Percentiles rank a stretch among this genome's conserved stretches.
Evolutionary conservation across 1,140 invertebrate species (phyloP).

Genomic region (Pseudomyrmex flavicornis): DNA sequence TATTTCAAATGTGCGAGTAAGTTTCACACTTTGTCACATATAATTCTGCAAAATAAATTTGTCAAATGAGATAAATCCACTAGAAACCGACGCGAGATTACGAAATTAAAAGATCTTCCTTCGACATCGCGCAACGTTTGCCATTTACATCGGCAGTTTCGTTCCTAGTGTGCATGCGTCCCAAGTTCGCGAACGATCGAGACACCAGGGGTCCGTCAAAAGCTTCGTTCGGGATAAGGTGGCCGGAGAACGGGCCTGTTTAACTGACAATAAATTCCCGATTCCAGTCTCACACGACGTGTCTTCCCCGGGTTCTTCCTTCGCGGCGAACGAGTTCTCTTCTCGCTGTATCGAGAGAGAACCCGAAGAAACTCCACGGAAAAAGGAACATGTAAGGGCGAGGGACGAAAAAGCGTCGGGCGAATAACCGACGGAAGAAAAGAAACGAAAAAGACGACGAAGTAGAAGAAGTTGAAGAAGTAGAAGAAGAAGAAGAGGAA

Average conservation of each 20-base stretch:
- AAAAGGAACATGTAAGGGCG: slow-evolving; percentile 57
- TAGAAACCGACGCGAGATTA: background rate
- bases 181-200: slow-evolving; percentile 41
- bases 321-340: slow-evolving; percentile 69
- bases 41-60: background rate
- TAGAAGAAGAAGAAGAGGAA: slow-evolving; percentile 38
- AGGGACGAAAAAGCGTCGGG: slow-evolving; percentile 37
- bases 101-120: slow-evolving; percentile 29
- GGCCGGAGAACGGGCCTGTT: slow-evolving; percentile 67
- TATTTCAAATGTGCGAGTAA: background rate
- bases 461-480: slow-evolving; percentile 35
- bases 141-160: slow-evolving; percentile 51
- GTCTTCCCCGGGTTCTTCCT: slow-evolving; percentile 54
- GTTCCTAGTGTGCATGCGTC: slow-evolving; percentile 3
- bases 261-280: slow-evolving; percentile 78
- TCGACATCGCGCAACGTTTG: background rate
- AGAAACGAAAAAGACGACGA: slow-evolving; percentile 57
- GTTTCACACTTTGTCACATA: background rate
- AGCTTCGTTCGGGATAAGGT: slow-evolving; percentile 63
- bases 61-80: slow-evolving; percentile 16
- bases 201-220: slow-evolving; percentile 62
- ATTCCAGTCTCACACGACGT: slow-evolving; percentile 67
- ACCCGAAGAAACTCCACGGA: slow-evolving; percentile 41
- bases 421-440: slow-evolving; percentile 36
- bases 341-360: slow-evolving; percentile 60